Percentiles rank a stretch among this genome's conserved stretches.
Evolutionary conservation across 2,888 invertebrate species (phyloP).

Genomic region (Drosophila trichaetosa): DNA sequence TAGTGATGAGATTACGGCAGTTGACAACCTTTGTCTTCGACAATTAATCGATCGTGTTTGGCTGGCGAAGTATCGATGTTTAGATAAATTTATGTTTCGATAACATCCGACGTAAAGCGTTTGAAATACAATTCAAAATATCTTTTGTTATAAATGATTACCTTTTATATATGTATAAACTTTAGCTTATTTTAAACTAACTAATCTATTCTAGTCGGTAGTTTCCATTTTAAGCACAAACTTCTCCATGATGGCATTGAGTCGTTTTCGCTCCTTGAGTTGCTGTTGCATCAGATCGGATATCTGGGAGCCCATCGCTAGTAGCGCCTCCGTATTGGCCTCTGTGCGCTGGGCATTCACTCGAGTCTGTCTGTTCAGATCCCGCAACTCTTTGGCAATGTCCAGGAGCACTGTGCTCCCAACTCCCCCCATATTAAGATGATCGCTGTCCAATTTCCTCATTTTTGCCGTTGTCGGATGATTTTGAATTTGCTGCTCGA

Average conservation of each 20-base stretch:
- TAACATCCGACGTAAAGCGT: neutral
- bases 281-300: conserved; percentile 70
- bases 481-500: conserved; percentile 33
- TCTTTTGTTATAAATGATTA: neutral
- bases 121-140: neutral
- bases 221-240: conserved; percentile 70
- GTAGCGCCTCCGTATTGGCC: conserved; percentile 62
- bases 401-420: conserved; percentile 50
- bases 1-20: conserved; percentile 9
- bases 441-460: conserved; percentile 38
- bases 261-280: conserved; percentile 63
- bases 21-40: neutral
- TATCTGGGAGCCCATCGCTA: conserved; percentile 65
- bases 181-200: conserved; percentile 1
- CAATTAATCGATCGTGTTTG: conserved; percentile 6
- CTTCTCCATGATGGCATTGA: conserved; percentile 68
- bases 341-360: conserved; percentile 64
- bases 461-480: conserved; percentile 40
- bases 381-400: conserved; percentile 61
- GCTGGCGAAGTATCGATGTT: neutral
- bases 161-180: neutral
- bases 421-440: conserved; percentile 9
- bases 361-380: conserved; percentile 60
- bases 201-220: conserved; percentile 39
- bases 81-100: neutral